Evolutionary conservation across 2,888 invertebrate species (phyloP).

Genomic region (Protonemura montana): DNA sequence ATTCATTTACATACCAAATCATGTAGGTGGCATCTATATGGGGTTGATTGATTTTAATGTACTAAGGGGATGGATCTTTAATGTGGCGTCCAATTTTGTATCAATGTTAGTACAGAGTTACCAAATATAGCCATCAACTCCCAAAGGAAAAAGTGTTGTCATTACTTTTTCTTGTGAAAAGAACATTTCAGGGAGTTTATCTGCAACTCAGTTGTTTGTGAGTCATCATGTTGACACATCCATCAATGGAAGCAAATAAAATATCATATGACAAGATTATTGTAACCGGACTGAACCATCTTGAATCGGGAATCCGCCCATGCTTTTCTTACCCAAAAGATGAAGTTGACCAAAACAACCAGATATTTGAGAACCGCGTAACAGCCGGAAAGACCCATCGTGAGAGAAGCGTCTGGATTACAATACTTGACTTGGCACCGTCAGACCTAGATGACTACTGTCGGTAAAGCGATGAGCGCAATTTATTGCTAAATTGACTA

Average conservation of each 20-base stretch:
- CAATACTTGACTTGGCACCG: neutral
- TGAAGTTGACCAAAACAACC: slow-evolving; percentile 73
- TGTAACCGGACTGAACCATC: neutral
- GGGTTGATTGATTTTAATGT: neutral
- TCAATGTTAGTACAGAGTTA: neutral
- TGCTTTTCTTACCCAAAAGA: slow-evolving; percentile 72
- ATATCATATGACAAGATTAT: neutral
- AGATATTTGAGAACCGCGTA: slow-evolving; percentile 75
- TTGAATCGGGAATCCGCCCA: neutral
- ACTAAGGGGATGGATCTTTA: neutral
- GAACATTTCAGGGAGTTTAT: too few relatives aligned
- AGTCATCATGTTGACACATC: neutral
- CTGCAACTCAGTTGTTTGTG: neutral
- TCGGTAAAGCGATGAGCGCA: neutral
- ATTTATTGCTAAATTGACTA: neutral
- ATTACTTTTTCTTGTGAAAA: neutral
- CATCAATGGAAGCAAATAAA: neutral
- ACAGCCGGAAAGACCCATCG: slow-evolving; percentile 75
- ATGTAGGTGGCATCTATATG: neutral
- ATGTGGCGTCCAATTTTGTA: neutral
- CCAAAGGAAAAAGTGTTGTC: neutral
- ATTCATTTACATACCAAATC: too few relatives aligned
- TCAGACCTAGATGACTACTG: neutral
- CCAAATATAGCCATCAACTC: neutral
- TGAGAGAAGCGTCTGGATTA: neutral